phyloP scores from a whole-genome alignment of 2,113 vertebrate genomes.

The Aramus guarauna region DNA sequence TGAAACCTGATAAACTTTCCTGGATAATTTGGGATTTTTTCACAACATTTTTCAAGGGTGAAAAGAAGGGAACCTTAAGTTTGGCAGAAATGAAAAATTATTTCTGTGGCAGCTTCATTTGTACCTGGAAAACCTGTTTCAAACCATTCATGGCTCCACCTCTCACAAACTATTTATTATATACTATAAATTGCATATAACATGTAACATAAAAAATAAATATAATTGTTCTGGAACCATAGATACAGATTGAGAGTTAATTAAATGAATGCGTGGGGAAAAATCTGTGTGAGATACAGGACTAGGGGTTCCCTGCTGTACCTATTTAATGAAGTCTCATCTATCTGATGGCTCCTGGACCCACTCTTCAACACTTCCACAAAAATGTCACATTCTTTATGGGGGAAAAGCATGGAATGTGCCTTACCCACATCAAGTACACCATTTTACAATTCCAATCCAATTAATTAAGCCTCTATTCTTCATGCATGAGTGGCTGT shows the following conservation, averaged over 20 bases:
- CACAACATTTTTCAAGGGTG: conserved; percentile 67
- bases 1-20: conserved; percentile 74
- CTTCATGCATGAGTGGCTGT: conserved; percentile 63
- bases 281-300: conserved; percentile 29
- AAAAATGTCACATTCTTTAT: conserved; percentile 74
- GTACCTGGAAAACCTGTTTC: conserved; percentile 70
- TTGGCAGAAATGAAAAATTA: conserved; percentile 72
- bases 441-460: conserved; percentile 70
- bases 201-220: conserved; percentile 67
- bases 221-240: conserved; percentile 65
- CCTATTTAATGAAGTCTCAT: conserved; percentile 71
- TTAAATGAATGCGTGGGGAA: conserved; percentile 16
- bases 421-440: conserved; percentile 63
- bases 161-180: conserved; percentile 72
- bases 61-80: conserved; percentile 50
- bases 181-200: conserved; percentile 68
- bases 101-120: conserved; percentile 69
- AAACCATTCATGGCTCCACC: conserved; percentile 62
- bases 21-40: conserved; percentile 69
- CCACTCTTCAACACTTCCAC: conserved; percentile 64
- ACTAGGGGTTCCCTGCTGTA: conserved; percentile 61
- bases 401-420: conserved; percentile 58
- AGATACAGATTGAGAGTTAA: conserved; percentile 63
- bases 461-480: conserved; percentile 71
- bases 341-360: conserved; percentile 65